Base-by-base conservation (phyloP, 2,888 invertebrate genomes). In the Lypha dubia region DNA sequence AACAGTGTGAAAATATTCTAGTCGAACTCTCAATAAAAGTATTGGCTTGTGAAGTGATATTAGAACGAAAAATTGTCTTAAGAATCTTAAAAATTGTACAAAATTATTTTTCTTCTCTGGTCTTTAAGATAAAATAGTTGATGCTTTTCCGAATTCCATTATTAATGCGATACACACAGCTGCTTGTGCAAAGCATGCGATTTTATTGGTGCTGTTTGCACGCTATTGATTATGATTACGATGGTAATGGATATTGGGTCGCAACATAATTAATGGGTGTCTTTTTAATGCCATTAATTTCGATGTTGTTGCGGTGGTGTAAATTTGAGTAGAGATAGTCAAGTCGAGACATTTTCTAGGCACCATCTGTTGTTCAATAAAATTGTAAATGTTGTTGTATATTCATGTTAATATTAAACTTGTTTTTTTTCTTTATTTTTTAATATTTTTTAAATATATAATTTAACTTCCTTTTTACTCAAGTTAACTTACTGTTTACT, bases 261-360 rank as follows among this genome's bases (percentile, higher is more conserved):
- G 60, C 49, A 70, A 53, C 65, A 83, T 79, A 75, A 83, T 83
- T 79, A 79, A 79, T 83, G 79, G 75, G 79, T 60, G 75, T 79
- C 74, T 65, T 79, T 83, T 79, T 71, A 79, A 79, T 71, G 65
- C 60, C 83, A 79, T 83, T 83, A 65, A 79, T 79, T 79, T 83
- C 75, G 70, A 71, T 71, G 70, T 79, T 83, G 75, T 79, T 75
- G 79, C 46, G 79, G 49, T 65, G 58, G 24, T 38, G 60, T 32
- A 53, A 32, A 44, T 22, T 32, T 13, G 49, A 68, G 75, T 41
- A 62, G 32, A 35, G 11, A 63, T 35, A 60, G 41, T 32, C 11
- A 17, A 44, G 41, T 62, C 20, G n/a, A 28, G n/a, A 2, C 13
- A 28, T 60, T 65, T 22, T 49, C 41, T 1, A 28, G 11, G 24